Conservation (phyloP, 2,888 invertebrate species). For the Pantelozetes paolii region DNA sequence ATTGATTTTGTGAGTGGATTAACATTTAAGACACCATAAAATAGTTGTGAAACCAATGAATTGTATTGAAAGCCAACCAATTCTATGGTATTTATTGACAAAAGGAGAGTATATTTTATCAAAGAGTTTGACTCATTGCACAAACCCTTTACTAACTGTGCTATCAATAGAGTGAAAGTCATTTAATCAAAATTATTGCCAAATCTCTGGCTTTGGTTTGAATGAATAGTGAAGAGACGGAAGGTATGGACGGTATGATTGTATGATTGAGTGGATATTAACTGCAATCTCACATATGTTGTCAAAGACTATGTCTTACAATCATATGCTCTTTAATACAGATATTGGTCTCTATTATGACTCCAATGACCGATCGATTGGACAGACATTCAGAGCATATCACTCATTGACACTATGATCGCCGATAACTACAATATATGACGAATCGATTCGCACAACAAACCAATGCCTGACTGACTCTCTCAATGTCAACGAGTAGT, state of each 20-base stretch:
- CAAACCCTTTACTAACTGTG: neutral
- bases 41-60: slow-evolving; percentile 13
- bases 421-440: slow-evolving; percentile 8
- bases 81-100: slow-evolving; percentile 10
- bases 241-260: neutral
- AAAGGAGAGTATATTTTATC: slow-evolving; percentile 5
- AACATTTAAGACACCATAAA: slow-evolving; percentile 11
- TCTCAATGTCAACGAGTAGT: slow-evolving; percentile 4
- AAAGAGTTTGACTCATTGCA: neutral
- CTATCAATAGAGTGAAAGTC: neutral
- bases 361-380: slow-evolving; percentile 14
- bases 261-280: slow-evolving; percentile 30
- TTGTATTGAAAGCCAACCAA: neutral
- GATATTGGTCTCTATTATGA: slow-evolving; percentile 27
- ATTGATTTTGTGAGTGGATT: slow-evolving; percentile 30
- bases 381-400: neutral
- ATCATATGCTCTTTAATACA: neutral
- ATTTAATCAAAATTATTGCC: slow-evolving; percentile 32
- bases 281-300: slow-evolving; percentile 34
- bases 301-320: slow-evolving; percentile 3
- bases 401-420: neutral
- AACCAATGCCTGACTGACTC: neutral
- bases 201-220: slow-evolving; percentile 7
- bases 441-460: slow-evolving; percentile 1
- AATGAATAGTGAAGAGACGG: neutral